phyloP scores from a whole-genome alignment of 2,113 vertebrate genomes.

The Xiphophorus hellerii region DNA sequence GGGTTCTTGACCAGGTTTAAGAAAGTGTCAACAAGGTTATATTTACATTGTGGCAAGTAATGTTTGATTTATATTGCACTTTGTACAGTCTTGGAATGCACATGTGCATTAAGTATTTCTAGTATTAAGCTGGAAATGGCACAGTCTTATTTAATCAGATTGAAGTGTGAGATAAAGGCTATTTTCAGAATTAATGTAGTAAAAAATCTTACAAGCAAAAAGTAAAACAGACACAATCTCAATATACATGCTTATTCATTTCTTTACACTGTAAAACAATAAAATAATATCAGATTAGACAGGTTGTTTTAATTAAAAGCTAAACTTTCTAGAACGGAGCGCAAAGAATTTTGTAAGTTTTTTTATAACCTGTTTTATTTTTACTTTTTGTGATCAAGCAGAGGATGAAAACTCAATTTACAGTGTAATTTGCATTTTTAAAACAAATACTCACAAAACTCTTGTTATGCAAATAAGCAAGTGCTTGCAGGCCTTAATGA shows the following conservation, averaged over 20 bases:
- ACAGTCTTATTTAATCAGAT: no score
- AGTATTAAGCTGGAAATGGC: background rate
- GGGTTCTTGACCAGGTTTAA: slow-evolving; percentile 1
- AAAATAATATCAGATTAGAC: background rate
- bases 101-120: background rate
- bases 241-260: background rate
- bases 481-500: background rate
- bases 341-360: background rate
- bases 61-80: no score
- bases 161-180: no score
- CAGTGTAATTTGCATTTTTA: background rate
- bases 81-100: background rate
- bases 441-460: background rate
- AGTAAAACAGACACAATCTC: no score
- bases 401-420: background rate
- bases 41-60: background rate
- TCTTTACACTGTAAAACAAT: background rate
- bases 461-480: background rate
- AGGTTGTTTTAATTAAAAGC: background rate
- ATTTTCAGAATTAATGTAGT: no score
- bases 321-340: background rate
- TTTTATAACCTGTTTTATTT: background rate
- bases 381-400: background rate
- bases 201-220: no score
- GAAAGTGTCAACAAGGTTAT: background rate